phyloP scores from a whole-genome alignment of 64 coral and sea anemone species.

The Montipora capricornis region DNA sequence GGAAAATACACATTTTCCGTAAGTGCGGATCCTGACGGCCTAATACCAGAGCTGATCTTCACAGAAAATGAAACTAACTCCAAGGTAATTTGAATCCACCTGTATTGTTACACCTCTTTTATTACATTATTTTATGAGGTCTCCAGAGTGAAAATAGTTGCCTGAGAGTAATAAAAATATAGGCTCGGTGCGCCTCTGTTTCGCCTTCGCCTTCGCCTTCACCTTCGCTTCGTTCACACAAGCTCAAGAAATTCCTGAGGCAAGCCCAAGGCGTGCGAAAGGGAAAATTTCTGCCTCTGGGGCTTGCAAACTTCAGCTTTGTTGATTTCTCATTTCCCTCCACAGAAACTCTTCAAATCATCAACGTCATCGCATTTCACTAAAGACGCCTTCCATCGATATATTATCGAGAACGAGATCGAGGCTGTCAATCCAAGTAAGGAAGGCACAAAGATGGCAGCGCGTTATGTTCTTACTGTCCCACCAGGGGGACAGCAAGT shows the following conservation, averaged over 20 bases:
- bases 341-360: slow-evolving; percentile 52
- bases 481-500: slow-evolving; percentile 42
- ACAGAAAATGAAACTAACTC: slow-evolving; percentile 93
- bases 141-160: too few relatives aligned
- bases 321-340: background rate
- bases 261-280: background rate
- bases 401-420: slow-evolving; percentile 63
- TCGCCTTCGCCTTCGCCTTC: too few relatives aligned
- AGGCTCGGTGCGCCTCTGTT: too few relatives aligned
- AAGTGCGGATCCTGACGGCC: slow-evolving; percentile 34
- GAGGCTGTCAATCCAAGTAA: slow-evolving; percentile 52
- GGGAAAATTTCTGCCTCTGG: background rate
- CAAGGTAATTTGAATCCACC: slow-evolving; percentile 38
- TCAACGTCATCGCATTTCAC: slow-evolving; percentile 29
- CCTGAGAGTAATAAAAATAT: too few relatives aligned
- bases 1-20: slow-evolving; percentile 56
- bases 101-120: too few relatives aligned
- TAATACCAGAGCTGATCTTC: slow-evolving; percentile 64
- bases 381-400: slow-evolving; percentile 87
- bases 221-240: too few relatives aligned
- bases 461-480: slow-evolving; percentile 69
- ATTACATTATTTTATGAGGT: too few relatives aligned
- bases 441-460: slow-evolving; percentile 77
- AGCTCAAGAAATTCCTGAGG: too few relatives aligned
- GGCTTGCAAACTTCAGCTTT: background rate